Evolutionary conservation across 2,888 invertebrate species (phyloP).

Genomic region (Taenaris catops): DNA sequence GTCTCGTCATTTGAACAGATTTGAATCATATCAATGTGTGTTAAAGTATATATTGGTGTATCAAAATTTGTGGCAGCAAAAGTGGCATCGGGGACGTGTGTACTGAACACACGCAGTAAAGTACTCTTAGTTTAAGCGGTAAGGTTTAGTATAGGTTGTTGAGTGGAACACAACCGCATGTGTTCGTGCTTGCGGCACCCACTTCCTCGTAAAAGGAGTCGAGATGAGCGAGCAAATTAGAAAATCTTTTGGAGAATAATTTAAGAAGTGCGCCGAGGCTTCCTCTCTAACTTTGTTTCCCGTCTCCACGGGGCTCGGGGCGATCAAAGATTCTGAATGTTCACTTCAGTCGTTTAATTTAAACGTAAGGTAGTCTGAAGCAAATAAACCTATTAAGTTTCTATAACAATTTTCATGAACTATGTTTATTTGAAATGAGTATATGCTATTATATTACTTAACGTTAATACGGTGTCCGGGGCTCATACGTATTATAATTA

Average conservation of each 20-base stretch:
- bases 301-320: constrained; percentile 34
- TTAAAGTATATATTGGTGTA: constrained; percentile 55
- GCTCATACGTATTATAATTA: no score
- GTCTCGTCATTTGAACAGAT: constrained; percentile 37
- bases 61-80: constrained; percentile 30
- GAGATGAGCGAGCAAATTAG: constrained; percentile 70
- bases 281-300: constrained; percentile 52
- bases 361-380: no score
- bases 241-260: constrained; percentile 77
- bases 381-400: no score
- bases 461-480: no score
- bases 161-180: constrained; percentile 42
- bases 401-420: no score
- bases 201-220: constrained; percentile 46
- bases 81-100: constrained; percentile 7
- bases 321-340: constrained; percentile 40
- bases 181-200: constrained; percentile 45
- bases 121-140: constrained; percentile 45
- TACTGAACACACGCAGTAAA: constrained; percentile 42
- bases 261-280: constrained; percentile 57
- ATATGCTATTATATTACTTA: no score
- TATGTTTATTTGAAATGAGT: no score
- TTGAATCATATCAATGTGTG: constrained; percentile 56
- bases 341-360: constrained; percentile 46
- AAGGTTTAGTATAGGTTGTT: constrained; percentile 56